These are phyloP conservation scores for Drosophila glabriapex DNA, from an alignment of 2,888 invertebrate species.

Conservation along the genomic window DNA sequence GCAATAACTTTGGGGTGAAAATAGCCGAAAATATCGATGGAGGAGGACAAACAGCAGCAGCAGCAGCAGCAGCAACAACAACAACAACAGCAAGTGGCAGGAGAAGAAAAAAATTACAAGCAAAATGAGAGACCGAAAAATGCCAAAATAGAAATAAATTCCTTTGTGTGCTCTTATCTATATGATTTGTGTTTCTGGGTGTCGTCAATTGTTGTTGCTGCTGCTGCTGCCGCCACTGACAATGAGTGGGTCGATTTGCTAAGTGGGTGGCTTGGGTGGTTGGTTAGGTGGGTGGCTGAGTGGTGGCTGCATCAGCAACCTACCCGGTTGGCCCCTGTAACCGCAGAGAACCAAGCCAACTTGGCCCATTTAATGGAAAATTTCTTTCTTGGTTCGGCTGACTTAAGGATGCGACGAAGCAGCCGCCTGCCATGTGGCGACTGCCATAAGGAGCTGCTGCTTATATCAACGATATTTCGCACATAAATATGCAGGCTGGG, in stretches of 20 bases:
- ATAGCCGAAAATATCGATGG: slow-evolving; percentile 82
- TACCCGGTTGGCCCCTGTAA: slow-evolving; percentile 30
- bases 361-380: slow-evolving; percentile 49
- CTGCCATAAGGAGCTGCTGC: slow-evolving; percentile 49
- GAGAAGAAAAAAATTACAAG: slow-evolving; percentile 51
- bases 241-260: slow-evolving; percentile 69
- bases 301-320: slow-evolving; percentile 38
- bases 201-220: slow-evolving; percentile 75
- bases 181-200: slow-evolving; percentile 85
- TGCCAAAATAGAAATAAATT: slow-evolving; percentile 83
- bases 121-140: slow-evolving; percentile 66
- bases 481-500: slow-evolving; percentile 78
- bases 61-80: slow-evolving; percentile 17
- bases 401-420: slow-evolving; percentile 39
- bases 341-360: slow-evolving; percentile 38
- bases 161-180: slow-evolving; percentile 85
- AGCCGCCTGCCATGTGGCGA: slow-evolving; percentile 54
- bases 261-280: slow-evolving; percentile 37
- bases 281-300: slow-evolving; percentile 2
- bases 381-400: slow-evolving; percentile 10
- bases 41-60: slow-evolving; percentile 49
- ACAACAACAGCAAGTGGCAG: not conserved
- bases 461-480: slow-evolving; percentile 76
- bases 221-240: slow-evolving; percentile 58
- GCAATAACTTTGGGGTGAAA: slow-evolving; percentile 82